A percentile compares a stretch with the other conserved stretches of the same genome.
Conservation (phyloP, 2,888 invertebrate genomes). For the Macrophya annulata region DNA sequence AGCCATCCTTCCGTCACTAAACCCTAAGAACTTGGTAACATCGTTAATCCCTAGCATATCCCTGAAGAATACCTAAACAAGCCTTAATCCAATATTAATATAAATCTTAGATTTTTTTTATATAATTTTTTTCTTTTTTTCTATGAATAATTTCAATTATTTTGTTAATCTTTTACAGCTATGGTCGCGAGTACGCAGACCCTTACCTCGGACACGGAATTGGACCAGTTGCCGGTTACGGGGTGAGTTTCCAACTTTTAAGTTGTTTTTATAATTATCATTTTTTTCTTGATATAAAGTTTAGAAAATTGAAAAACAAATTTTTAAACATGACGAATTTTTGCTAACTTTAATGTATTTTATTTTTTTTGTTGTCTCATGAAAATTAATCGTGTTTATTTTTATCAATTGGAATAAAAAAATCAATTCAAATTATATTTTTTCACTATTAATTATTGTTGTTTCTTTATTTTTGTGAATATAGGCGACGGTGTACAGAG, state of each 20-base stretch:
- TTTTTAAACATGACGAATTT: not conserved
- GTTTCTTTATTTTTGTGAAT: conserved; percentile 75
- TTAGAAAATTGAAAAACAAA: not conserved
- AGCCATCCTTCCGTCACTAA: conserved; percentile 65
- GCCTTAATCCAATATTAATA: not conserved
- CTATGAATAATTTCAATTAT: conserved; percentile 39
- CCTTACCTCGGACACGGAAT: conserved; percentile 97
- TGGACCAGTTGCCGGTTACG: conserved; percentile 98
- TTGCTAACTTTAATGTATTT: not conserved
- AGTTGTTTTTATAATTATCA: conserved; percentile 29
- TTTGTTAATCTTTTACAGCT: conserved; percentile 82
- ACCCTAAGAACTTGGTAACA: conserved; percentile 62
- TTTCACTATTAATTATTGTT: too few relatives aligned
- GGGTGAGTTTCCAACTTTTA: conserved; percentile 85
- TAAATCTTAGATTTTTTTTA: not conserved
- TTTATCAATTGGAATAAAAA: too few relatives aligned
- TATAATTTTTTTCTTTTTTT: conserved; percentile 61
- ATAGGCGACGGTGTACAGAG: conserved; percentile 95
- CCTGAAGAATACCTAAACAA: conserved; percentile 29
- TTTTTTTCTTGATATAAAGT: conserved; percentile 54
- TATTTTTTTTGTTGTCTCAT: too few relatives aligned
- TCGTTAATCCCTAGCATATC: conserved; percentile 55
- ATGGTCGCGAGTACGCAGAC: conserved; percentile 95
- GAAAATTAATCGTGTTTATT: too few relatives aligned
- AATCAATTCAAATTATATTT: too few relatives aligned